These are phyloP conservation scores for Tetanocera ferruginea DNA, from an alignment of 2,888 invertebrate species.

Conservation along the genomic window DNA sequence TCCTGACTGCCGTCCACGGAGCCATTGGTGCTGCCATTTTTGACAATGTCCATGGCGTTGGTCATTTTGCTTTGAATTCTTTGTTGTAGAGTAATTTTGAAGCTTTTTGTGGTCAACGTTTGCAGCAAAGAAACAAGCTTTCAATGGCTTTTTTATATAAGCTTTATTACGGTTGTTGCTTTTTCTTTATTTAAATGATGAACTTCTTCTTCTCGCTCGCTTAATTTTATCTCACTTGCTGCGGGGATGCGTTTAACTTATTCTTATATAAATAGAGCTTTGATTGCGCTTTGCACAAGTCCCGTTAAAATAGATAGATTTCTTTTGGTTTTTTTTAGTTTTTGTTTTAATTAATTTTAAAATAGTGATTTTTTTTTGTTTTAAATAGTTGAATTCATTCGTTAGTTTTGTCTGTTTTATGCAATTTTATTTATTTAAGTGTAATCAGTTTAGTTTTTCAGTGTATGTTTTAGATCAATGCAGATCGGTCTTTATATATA, in stretches of 20 bases:
- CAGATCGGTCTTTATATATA: slow-evolving; percentile 54
- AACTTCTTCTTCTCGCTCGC: slow-evolving; percentile 40
- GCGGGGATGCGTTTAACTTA: slow-evolving; percentile 29
- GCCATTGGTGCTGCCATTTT: slow-evolving; percentile 77
- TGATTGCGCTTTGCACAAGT: slow-evolving; percentile 70
- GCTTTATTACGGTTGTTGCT: not conserved
- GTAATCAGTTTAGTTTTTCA: slow-evolving; percentile 35
- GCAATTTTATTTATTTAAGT: not conserved
- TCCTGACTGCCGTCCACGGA: slow-evolving; percentile 80
- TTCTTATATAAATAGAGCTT: slow-evolving; percentile 55
- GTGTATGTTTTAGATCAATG: slow-evolving; percentile 61
- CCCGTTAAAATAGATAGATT: slow-evolving; percentile 51
- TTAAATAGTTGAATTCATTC: slow-evolving; percentile 45
- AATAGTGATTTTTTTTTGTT: slow-evolving; percentile 43
- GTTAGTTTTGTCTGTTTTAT: slow-evolving; percentile 34
- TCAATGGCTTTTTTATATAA: not conserved
- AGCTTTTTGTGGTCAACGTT: slow-evolving; percentile 38
- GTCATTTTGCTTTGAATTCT: slow-evolving; percentile 62
- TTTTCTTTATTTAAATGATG: slow-evolving; percentile 46
- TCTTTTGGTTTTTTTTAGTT: too few species aligned
- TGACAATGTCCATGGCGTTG: slow-evolving; percentile 77
- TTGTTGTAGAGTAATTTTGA: slow-evolving; percentile 54
- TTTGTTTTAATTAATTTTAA: slow-evolving; percentile 46
- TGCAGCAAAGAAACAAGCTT: not conserved
- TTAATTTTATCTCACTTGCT: slow-evolving; percentile 63